Evolutionary conservation across 2,888 invertebrate species (phyloP), one percentile per base, ranked within the genome.

Genomic region (Omphaloscelis lunosa): DNA sequence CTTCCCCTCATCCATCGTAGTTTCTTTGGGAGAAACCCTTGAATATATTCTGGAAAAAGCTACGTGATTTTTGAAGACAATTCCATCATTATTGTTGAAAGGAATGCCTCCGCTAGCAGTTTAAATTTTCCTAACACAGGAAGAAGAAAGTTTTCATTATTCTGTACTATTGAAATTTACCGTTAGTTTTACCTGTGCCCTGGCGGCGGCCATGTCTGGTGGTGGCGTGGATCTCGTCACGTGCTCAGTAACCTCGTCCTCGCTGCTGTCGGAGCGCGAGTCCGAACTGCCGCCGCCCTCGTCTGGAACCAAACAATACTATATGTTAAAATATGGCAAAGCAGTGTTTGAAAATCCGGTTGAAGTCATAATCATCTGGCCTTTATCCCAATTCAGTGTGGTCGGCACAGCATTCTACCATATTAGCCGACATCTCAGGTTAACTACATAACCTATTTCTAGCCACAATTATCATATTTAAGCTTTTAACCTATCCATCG

Each of bases 191-290:
- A 96, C 96, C 94, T 96, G 96, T 65, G 96, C 96, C 91, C 96
- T 93, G 71, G 96, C 95, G 86, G 95, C 95, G 74, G 95, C 94
- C 96, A 96, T 96, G 90, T 92, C 92, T 90, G 94, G 91, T 56
- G 94, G 92, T 82, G 94, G 94, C 53, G 94, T 91, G 86, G 93
- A 92, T 76, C 93, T 91, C 56, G 95, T 90, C 92, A 97, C 97
- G 95, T 98, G 98, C 93, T 98, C 98, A 62, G 98, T 98, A 94
- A 98, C 98, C 97, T 98, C 97, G 97, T 98, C 98, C 94, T 98
- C 98, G 95, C 98, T 98, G 95, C 98, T 98, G 94, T 98, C 98
- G 76, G 97, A 97, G 77, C 97, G 97, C 63, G 94, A 94, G 89
- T 95, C 96, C 80, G 95, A 95, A 86, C 95, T 96, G 91, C 95